Evolutionary conservation across 2,888 invertebrate species (phyloP).

Genomic region (Gastracanthus pulcherrimus): DNA sequence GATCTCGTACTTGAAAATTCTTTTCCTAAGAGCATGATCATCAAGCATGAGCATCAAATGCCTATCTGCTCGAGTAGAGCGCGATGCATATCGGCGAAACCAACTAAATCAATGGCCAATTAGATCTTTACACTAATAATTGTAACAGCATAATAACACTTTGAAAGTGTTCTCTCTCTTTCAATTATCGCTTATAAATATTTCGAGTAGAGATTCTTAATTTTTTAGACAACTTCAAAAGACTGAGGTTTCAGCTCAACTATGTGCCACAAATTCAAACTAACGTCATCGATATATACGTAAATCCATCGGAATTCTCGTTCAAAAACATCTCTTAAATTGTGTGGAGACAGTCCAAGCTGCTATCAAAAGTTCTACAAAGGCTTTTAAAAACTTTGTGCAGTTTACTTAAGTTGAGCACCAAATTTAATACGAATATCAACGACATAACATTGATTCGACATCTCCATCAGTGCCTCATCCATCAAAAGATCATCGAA

Average conservation of each 20-base stretch:
- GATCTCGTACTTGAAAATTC: conserved; percentile 27
- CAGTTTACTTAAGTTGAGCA: conserved; percentile 36
- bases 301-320: conserved; percentile 16
- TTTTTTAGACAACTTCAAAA: conserved; percentile 41
- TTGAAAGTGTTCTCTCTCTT: conserved; percentile 28
- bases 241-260: conserved; percentile 20
- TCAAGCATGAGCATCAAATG: not conserved
- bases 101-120: conserved; percentile 28
- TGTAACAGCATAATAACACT: conserved; percentile 36
- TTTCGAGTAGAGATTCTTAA: conserved; percentile 34
- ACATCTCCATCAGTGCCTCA: conserved; percentile 22
- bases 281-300: conserved; percentile 23
- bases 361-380: conserved; percentile 8
- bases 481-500: conserved; percentile 14
- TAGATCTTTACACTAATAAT: conserved; percentile 37
- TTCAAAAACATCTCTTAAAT: conserved; percentile 14
- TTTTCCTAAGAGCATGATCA: conserved; percentile 15
- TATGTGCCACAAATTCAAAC: conserved; percentile 35
- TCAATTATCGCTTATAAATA: conserved; percentile 19
- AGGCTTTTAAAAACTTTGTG: conserved; percentile 35
- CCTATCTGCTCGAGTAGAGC: not conserved
- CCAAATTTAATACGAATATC: conserved; percentile 44
- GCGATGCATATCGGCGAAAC: not conserved
- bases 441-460: conserved; percentile 30
- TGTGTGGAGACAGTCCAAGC: not conserved